These are phyloP conservation scores for Muricea muricata DNA, from an alignment of 92 coral and sea anemone genomes.

Conservation along the genomic window DNA sequence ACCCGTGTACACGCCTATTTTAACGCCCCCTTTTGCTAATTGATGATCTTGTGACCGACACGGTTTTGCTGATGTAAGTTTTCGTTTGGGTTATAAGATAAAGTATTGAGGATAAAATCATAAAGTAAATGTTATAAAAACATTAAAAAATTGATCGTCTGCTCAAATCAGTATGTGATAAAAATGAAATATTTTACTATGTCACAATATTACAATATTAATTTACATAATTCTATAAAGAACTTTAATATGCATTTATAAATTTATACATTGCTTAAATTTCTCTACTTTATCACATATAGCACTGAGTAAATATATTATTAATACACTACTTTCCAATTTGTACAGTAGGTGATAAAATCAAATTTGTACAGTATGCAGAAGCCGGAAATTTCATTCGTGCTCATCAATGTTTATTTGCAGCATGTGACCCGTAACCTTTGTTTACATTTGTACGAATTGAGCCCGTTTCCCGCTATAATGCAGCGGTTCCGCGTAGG, in stretches of 20 bases:
- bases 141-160: too few species aligned
- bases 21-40: background rate
- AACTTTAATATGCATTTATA: background rate
- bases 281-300: background rate
- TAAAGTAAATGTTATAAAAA: too few species aligned
- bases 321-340: too few species aligned
- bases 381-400: conserved; percentile 4
- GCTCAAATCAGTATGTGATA: too few species aligned
- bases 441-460: conserved; percentile 1
- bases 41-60: background rate
- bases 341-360: too few species aligned
- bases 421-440: background rate
- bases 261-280: background rate
- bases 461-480: conserved; percentile 44
- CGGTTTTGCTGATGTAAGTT: too few species aligned
- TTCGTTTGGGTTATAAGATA: too few species aligned
- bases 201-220: too few species aligned
- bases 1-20: background rate
- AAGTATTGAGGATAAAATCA: too few species aligned
- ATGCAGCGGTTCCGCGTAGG: conserved; percentile 13
- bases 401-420: background rate
- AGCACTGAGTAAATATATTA: background rate
- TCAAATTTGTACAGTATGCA: too few species aligned
- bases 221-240: too few species aligned
- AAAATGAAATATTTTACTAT: too few species aligned